Evolutionary conservation across 2,113 vertebrate genomes (phyloP).

Genomic region (Xiphias gladius): DNA sequence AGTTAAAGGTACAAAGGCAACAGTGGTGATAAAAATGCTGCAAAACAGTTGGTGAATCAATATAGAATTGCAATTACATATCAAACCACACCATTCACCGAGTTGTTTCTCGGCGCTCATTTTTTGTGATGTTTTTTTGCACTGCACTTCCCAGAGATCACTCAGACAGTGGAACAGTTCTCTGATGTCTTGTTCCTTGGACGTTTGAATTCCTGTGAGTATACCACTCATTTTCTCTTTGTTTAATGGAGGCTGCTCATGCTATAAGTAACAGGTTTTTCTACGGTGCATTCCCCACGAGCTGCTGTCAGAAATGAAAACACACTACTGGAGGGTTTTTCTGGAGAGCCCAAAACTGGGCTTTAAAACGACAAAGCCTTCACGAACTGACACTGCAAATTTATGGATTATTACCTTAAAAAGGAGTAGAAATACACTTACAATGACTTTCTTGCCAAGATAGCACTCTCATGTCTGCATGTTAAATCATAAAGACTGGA

Average conservation of each 20-base stretch:
- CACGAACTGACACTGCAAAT: background rate
- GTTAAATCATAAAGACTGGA: background rate
- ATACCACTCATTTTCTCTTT: conserved; percentile 21
- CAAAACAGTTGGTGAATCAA: background rate
- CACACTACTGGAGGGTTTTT: background rate
- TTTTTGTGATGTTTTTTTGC: background rate
- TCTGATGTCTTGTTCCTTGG: conserved; percentile 49
- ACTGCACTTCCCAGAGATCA: background rate
- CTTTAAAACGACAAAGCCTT: background rate
- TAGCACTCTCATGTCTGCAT: background rate
- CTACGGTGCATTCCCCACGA: background rate
- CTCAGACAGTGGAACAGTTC: conserved; percentile 11
- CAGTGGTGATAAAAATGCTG: background rate
- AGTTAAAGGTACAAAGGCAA: background rate
- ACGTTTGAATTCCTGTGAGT: conserved; percentile 44
- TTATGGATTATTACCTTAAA: background rate
- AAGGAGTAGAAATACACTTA: background rate
- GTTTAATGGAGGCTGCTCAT: conserved; percentile 27
- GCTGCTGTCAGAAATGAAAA: conserved; percentile 18
- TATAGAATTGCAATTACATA: too few species aligned
- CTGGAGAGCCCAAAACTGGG: background rate
- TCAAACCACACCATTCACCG: background rate
- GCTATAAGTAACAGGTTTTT: conserved; percentile 32
- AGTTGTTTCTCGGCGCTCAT: background rate
- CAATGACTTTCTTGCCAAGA: too few species aligned